A percentile compares a stretch with the other conserved stretches of the same genome.
Conservation (phyloP, 2,888 invertebrate genomes). For the Leptura quadrifasciata region DNA sequence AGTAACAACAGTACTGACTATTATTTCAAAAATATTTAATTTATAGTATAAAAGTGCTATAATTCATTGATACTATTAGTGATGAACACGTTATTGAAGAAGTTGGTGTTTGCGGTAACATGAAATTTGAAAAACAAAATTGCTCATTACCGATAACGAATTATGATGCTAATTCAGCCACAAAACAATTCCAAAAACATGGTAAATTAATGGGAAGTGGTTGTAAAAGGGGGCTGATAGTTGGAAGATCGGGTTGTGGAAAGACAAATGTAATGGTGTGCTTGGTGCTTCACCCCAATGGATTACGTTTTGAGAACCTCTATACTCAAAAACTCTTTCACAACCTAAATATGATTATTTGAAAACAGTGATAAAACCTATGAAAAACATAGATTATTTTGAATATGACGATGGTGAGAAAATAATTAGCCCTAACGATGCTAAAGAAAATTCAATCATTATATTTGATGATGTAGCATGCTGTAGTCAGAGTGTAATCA, state of each 20-base stretch:
- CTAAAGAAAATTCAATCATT: constrained; percentile 12
- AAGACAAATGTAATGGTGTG: constrained; percentile 9
- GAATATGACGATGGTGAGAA: neutral
- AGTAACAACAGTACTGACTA: too few species aligned
- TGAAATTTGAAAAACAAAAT: constrained; percentile 26
- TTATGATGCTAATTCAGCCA: neutral
- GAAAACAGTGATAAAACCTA: neutral
- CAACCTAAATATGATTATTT: constrained; percentile 7
- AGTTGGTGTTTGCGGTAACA: neutral
- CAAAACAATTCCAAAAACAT: neutral
- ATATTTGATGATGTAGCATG: constrained; percentile 20
- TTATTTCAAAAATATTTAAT: too few species aligned
- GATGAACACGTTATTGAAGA: too few species aligned
- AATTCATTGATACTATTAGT: too few species aligned
- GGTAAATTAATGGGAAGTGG: neutral
- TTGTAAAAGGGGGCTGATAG: neutral
- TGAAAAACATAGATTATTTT: neutral
- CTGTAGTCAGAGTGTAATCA: constrained; percentile 41
- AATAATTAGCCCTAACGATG: neutral
- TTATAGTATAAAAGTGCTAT: too few species aligned
- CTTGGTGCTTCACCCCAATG: neutral
- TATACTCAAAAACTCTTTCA: neutral
- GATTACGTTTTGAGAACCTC: constrained; percentile 20
- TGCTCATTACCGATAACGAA: constrained; percentile 17
- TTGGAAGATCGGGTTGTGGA: neutral